Conservation (phyloP, 2,113 vertebrate genomes). For the Tetrao urogallus region DNA sequence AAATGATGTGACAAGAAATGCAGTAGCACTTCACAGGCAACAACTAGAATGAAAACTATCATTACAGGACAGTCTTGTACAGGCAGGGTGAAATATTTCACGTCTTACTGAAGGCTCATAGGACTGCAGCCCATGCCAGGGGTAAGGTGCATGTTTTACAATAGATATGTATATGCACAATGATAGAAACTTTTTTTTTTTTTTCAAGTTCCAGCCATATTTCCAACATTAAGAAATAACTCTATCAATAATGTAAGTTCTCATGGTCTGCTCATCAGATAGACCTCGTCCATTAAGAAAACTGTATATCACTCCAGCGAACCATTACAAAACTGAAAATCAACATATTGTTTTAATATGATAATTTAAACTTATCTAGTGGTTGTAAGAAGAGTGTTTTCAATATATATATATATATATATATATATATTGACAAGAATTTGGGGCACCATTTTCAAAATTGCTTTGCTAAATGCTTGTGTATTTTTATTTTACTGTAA, state of each 20-base stretch:
- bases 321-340: neutral
- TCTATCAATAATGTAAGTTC: neutral
- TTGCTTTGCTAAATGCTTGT: neutral
- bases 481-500: neutral
- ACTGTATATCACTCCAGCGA: neutral
- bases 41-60: neutral
- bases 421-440: neutral
- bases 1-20: neutral
- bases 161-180: neutral
- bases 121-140: neutral
- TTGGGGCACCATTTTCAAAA: neutral
- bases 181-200: neutral
- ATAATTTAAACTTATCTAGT: neutral
- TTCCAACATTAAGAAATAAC: neutral
- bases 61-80: neutral
- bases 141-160: neutral
- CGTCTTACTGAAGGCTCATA: neutral
- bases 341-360: neutral
- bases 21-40: neutral
- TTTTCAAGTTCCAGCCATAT: neutral
- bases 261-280: neutral
- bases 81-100: neutral
- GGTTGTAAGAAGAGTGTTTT: neutral
- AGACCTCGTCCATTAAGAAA: neutral
- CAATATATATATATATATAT: neutral